Conservation (phyloP, 2,888 invertebrate species). For the Schrankia costaestrigalis region DNA sequence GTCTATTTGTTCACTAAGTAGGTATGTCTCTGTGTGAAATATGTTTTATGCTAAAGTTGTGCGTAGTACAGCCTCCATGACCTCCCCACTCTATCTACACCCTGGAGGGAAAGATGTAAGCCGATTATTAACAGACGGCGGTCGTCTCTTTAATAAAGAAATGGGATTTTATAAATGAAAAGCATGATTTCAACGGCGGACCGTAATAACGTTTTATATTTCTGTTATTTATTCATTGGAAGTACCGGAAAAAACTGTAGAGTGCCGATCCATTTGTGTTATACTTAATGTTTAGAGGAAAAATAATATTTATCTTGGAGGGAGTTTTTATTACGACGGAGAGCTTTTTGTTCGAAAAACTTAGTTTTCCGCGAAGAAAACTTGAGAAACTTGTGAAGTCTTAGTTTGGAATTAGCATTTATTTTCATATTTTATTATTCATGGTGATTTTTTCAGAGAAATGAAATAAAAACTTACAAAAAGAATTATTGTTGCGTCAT, state of each 20-base stretch:
- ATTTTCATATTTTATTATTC: too few species aligned
- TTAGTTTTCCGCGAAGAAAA: slow-evolving; percentile 14
- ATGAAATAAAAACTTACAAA: too few species aligned
- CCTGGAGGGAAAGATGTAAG: slow-evolving; percentile 45
- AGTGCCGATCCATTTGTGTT: slow-evolving; percentile 14
- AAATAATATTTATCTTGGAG: slow-evolving; percentile 20
- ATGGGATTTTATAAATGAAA: slow-evolving; percentile 34
- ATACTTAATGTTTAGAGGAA: slow-evolving; percentile 17
- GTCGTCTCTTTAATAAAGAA: slow-evolving; percentile 38
- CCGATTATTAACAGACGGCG: slow-evolving; percentile 59
- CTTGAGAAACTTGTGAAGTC: too few species aligned
- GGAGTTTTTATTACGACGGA: slow-evolving; percentile 16
- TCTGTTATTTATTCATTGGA: slow-evolving; percentile 25
- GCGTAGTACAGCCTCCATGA: too few species aligned
- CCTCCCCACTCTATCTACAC: slow-evolving; percentile 17
- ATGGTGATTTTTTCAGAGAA: too few species aligned
- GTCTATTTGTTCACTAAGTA: too few species aligned
- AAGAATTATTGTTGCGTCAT: too few species aligned
- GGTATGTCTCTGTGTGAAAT: too few species aligned
- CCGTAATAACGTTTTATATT: slow-evolving; percentile 22
- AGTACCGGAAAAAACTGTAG: slow-evolving; percentile 15
- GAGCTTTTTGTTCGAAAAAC: slow-evolving; percentile 11
- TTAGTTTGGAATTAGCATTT: too few species aligned
- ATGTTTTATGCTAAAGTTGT: too few species aligned
- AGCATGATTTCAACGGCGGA: slow-evolving; percentile 33